phyloP scores from a whole-genome alignment of 2,888 invertebrate species.

The Coenonympha glycerion region DNA sequence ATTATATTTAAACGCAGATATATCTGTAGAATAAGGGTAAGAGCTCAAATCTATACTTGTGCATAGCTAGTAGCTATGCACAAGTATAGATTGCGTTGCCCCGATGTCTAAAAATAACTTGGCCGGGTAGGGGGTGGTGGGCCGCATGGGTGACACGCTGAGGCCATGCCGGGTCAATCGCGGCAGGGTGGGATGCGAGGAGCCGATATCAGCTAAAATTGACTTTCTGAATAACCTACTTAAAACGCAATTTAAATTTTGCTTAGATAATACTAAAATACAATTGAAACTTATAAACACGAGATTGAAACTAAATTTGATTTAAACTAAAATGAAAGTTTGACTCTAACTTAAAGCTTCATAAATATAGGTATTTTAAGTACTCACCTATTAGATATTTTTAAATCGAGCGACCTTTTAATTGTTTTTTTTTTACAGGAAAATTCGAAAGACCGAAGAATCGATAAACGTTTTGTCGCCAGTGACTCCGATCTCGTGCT shows the following conservation, averaged over 20 bases:
- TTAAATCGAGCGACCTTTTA: no score
- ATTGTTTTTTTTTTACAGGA: conserved; percentile 42
- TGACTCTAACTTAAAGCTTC: no score
- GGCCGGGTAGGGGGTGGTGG: conserved; percentile 62
- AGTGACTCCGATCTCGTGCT: conserved; percentile 78
- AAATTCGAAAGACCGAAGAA: conserved; percentile 53
- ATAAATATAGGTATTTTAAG: no score
- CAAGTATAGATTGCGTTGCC: conserved; percentile 46
- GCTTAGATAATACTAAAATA: conserved; percentile 1
- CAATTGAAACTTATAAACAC: background rate
- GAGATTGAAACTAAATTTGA: no score
- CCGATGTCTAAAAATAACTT: conserved; percentile 70
- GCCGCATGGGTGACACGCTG: conserved; percentile 65
- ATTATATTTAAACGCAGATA: conserved; percentile 20
- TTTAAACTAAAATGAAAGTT: no score
- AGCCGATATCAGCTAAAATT: conserved; percentile 36
- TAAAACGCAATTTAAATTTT: conserved; percentile 28
- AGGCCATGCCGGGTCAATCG: conserved; percentile 62
- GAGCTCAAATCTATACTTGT: no score
- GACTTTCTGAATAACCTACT: conserved; percentile 33
- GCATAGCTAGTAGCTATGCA: no score
- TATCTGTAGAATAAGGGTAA: conserved; percentile 26
- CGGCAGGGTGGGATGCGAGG: conserved; percentile 42
- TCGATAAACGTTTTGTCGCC: conserved; percentile 79
- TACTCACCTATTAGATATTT: no score